phyloP scores from a whole-genome alignment of 2,888 invertebrate species.

The Maniola hyperantus region DNA sequence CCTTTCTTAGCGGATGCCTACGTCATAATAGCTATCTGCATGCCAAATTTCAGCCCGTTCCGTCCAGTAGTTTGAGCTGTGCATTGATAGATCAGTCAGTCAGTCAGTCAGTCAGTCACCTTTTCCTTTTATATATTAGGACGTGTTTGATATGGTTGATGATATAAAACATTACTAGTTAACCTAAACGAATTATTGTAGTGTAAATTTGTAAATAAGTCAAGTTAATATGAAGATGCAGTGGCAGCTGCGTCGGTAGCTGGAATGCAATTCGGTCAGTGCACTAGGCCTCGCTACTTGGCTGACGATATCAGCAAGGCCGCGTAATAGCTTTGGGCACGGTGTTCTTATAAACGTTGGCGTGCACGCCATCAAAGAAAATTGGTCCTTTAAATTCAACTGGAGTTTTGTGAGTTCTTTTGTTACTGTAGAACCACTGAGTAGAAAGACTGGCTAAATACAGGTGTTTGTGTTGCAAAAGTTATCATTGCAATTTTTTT shows the following conservation, averaged over 20 bases:
- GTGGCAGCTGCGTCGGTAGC: conserved; percentile 37
- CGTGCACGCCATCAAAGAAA: conserved; percentile 40
- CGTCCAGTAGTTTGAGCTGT: no score
- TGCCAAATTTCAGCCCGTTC: no score
- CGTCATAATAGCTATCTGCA: no score
- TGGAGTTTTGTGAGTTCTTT: conserved; percentile 27
- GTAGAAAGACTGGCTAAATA: background rate
- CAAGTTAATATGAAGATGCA: conserved; percentile 32
- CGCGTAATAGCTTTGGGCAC: conserved; percentile 73
- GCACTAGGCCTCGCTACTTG: conserved; percentile 52
- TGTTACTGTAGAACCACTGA: conserved; percentile 13
- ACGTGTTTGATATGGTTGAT: no score
- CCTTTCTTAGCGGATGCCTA: no score
- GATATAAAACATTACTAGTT: background rate
- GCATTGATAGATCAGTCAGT: no score
- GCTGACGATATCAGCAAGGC: conserved; percentile 77
- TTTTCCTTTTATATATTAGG: no score
- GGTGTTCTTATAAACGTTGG: conserved; percentile 46
- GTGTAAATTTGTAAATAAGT: conserved; percentile 2
- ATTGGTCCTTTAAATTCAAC: conserved; percentile 34
- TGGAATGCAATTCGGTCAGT: conserved; percentile 36
- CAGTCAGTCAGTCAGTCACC: no score
- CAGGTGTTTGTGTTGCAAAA: background rate
- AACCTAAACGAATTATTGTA: background rate
- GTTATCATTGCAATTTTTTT: no score